phyloP scores from a whole-genome alignment of 2,113 vertebrate genomes.

The Plecotus auritus region DNA sequence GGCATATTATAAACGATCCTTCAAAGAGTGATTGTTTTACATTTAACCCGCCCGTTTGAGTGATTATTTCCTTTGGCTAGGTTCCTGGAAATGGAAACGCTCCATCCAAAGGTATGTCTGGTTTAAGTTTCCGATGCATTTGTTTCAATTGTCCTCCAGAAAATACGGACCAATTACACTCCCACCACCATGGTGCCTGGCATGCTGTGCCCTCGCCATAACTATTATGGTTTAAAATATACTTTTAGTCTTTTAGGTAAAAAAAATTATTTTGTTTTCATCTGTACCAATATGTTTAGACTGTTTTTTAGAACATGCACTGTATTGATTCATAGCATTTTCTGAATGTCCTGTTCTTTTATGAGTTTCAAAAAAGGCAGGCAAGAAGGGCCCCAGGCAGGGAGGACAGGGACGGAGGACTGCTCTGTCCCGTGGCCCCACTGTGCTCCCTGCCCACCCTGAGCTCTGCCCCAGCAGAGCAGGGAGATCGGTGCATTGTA shows the following conservation, averaged over 20 bases:
- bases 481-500: not conserved
- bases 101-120: not conserved
- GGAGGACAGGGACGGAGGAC: fast-evolving
- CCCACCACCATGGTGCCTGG: not conserved
- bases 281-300: not conserved
- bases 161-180: not conserved
- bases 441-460: not conserved
- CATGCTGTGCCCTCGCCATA: not conserved
- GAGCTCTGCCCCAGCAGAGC: not conserved
- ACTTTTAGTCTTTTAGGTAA: not conserved
- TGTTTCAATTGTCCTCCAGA: not conserved
- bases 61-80: conserved; percentile 50
- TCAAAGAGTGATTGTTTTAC: not conserved
- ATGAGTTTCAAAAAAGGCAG: not conserved
- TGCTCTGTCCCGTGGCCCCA: fast-evolving
- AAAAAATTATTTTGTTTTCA: not conserved
- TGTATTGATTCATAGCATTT: not conserved
- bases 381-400: too few species aligned
- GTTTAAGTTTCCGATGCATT: not conserved
- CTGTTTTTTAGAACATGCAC: not conserved
- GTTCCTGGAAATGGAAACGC: conserved; percentile 30
- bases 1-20: not conserved
- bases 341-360: not conserved
- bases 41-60: not conserved
- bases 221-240: not conserved